A percentile compares a stretch with the other conserved stretches of the same genome.
These are phyloP conservation scores for Balaenoptera acutorostrata DNA, from an alignment of 2,113 vertebrate genomes.

Conservation along the genomic window DNA sequence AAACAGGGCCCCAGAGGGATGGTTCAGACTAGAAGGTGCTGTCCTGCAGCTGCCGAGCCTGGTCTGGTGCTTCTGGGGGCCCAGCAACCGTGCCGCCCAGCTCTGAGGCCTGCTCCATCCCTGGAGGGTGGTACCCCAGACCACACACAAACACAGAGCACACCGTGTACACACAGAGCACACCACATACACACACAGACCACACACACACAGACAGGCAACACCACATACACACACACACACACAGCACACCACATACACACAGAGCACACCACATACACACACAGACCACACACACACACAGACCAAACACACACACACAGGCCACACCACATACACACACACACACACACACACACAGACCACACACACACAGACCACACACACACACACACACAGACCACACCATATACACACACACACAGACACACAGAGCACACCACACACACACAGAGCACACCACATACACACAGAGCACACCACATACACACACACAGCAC, in stretches of 20 bases:
- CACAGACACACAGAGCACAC: too few relatives aligned
- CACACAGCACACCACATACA: not conserved
- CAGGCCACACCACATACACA: too few relatives aligned
- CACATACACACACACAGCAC: not conserved
- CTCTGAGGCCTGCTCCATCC: accelerated
- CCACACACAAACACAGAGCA: not conserved
- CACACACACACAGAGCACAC: not conserved
- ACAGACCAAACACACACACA: not conserved
- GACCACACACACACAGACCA: not conserved
- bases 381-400: not conserved
- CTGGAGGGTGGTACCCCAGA: not conserved
- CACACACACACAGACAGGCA: too few relatives aligned
- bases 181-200: too few relatives aligned
- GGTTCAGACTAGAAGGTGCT: not conserved
- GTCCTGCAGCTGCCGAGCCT: not conserved
- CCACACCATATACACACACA: not conserved
- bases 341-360: too few relatives aligned
- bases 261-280: too few relatives aligned
- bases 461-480: not conserved
- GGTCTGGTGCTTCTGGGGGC: not conserved
- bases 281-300: too few relatives aligned
- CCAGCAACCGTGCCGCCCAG: accelerated
- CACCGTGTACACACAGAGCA: too few relatives aligned
- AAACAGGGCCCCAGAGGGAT: accelerated
- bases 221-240: too few relatives aligned